Percentiles rank a stretch among this genome's conserved stretches.
These are phyloP conservation scores for Canis aureus DNA, from an alignment of 2,113 vertebrate species.

Conservation along the genomic window DNA sequence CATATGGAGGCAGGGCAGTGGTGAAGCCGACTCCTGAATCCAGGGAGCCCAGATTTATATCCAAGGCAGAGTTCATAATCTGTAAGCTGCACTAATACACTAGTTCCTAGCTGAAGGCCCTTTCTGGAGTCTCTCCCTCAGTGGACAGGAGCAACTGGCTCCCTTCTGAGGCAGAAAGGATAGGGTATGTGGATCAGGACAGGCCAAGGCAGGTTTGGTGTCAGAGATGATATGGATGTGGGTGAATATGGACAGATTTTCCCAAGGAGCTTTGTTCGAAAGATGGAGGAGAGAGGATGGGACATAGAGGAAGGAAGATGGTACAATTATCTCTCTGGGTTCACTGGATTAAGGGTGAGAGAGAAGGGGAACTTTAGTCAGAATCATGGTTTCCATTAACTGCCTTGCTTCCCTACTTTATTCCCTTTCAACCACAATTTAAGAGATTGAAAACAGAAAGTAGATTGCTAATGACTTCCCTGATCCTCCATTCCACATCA, in stretches of 20 bases:
- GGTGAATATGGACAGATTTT: slow-evolving; percentile 19
- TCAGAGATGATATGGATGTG: neutral
- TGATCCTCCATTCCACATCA: neutral
- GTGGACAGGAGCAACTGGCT: neutral
- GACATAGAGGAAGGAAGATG: neutral
- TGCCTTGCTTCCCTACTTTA: neutral
- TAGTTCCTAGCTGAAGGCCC: neutral
- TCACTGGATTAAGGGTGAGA: neutral
- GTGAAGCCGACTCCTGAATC: neutral
- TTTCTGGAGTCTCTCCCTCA: slow-evolving; percentile 38
- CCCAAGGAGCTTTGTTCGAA: slow-evolving; percentile 42
- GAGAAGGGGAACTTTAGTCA: neutral
- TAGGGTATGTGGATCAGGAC: neutral
- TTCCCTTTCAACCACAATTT: neutral
- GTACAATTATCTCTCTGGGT: neutral
- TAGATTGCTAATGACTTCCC: neutral
- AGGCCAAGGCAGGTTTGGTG: slow-evolving; percentile 36
- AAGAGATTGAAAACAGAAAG: neutral
- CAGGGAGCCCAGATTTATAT: neutral
- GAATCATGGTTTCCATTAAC: neutral
- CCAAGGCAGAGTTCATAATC: neutral
- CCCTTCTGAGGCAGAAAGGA: slow-evolving; percentile 9
- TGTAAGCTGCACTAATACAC: neutral
- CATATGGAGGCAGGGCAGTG: neutral
- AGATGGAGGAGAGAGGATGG: neutral